These are phyloP conservation scores for Porites evermanni DNA, from an alignment of 92 coral and sea anemone species.

Conservation along the genomic window DNA sequence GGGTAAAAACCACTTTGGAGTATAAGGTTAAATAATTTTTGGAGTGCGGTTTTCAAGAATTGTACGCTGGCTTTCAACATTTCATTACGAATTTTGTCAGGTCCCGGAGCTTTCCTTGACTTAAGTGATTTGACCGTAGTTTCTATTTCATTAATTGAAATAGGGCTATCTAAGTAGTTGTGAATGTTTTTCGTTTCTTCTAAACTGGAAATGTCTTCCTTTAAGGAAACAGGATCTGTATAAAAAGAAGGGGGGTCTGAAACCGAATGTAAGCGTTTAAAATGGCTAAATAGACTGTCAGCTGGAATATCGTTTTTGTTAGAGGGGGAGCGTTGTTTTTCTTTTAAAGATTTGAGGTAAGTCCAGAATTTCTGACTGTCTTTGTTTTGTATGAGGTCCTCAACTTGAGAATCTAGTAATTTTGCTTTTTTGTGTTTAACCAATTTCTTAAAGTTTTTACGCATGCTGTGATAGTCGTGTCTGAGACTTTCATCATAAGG, in stretches of 20 bases:
- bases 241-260: not conserved
- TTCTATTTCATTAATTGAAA: not conserved
- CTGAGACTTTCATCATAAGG: not conserved
- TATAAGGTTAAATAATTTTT: not conserved
- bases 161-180: not conserved
- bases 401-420: not conserved
- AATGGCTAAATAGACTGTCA: not conserved
- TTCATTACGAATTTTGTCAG: not conserved
- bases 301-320: not conserved
- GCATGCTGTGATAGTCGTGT: not conserved
- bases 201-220: not conserved
- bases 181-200: slow-evolving; percentile 5
- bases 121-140: not conserved
- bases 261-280: not conserved
- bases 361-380: not conserved
- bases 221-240: not conserved
- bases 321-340: not conserved
- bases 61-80: not conserved
- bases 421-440: not conserved
- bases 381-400: not conserved
- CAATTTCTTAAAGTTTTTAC: not conserved
- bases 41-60: not conserved
- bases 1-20: no score
- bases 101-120: not conserved
- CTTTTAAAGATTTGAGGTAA: not conserved